Base-by-base conservation (phyloP, 2,888 invertebrate genomes). In the Furcula furcula region DNA sequence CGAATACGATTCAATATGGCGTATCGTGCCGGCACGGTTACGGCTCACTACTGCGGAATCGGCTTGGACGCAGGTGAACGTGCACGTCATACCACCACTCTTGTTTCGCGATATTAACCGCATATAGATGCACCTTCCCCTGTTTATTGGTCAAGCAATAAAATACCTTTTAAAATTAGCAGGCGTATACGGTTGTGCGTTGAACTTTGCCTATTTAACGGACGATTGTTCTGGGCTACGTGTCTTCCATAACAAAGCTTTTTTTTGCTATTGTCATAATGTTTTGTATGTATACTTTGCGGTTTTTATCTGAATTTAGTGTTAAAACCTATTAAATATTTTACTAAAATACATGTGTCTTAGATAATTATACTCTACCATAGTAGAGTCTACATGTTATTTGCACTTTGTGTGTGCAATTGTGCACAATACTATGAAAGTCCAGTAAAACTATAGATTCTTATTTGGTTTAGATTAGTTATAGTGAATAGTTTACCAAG, bases 191-290 rank as follows among this genome's bases (percentile, higher is more conserved):
- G 52, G 44, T 59, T 85, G 84, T 77, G 75, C 86, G 65, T 77
- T 87, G 87, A 87, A 87, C 87, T 84, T 85, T 78, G 72, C 65
- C 68, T 70, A 72, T 76, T 80, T 67, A 77, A 73, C 69, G 69
- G 56, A 50, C 59, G 42, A 73, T 79, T 81, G 76, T 74, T 59
- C 68, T 48, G 52, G 63, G 51, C 61, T 64, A 70, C 55, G 71
- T 60, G 63, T 56, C 62, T 56, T 46, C 58, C 73, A 76, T 27
- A 27, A n/a, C 15, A 15, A 27, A 15, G 9, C 79, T 69, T 72
- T 73, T 71, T 74, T 72, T n/a, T n/a, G n/a, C n/a, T 68, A 47
- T 49, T 53, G 49, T 48, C 48, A 55, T 34, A 40, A 46, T 40
- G 35, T 40, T 45, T n/a, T n/a, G n/a, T n/a, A n/a, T n/a, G n/a